Percentiles rank a stretch among this genome's conserved stretches.
phyloP scores from a whole-genome alignment of 2,888 invertebrate genomes.

The Lochmaea crataegi region DNA sequence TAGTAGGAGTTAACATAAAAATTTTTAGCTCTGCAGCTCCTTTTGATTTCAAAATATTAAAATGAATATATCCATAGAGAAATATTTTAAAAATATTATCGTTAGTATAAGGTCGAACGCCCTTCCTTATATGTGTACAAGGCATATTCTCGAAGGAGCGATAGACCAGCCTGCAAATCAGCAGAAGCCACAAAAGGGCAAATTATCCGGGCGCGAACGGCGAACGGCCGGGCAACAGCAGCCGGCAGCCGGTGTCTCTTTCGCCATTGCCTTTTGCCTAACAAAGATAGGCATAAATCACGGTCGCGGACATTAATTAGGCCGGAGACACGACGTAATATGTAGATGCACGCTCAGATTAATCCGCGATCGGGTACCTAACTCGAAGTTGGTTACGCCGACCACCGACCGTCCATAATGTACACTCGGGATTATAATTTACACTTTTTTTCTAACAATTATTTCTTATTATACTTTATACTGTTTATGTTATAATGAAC shows the following conservation, averaged over 20 bases:
- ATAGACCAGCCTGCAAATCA: conserved; percentile 21
- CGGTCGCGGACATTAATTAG: conserved; percentile 64
- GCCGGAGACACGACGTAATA: conserved; percentile 62
- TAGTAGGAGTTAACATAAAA: too few relatives aligned
- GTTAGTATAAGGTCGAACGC: neutral
- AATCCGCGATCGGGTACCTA: conserved; percentile 45
- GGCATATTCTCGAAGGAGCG: conserved; percentile 29
- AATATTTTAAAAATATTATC: too few relatives aligned
- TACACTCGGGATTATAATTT: conserved; percentile 35
- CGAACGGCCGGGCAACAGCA: conserved; percentile 20
- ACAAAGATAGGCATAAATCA: conserved; percentile 63
- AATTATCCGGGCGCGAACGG: conserved; percentile 52
- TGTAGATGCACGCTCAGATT: conserved; percentile 63
- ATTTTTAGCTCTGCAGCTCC: too few relatives aligned
- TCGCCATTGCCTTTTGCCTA: conserved; percentile 43
- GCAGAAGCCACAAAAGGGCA: conserved; percentile 53
- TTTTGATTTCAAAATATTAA: too few relatives aligned
- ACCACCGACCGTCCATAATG: conserved; percentile 14
- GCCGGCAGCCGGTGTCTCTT: conserved; percentile 51
- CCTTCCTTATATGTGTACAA: conserved; percentile 4
- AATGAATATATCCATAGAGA: too few relatives aligned
- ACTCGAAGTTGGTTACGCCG: conserved; percentile 24
- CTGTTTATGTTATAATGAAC: neutral
- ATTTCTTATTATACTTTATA: conserved; percentile 9
- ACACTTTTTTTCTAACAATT: conserved; percentile 27